Percentiles rank a stretch among this genome's conserved stretches.
Evolutionary conservation across 2,888 invertebrate genomes (phyloP).

Genomic region (Acronicta alni): DNA sequence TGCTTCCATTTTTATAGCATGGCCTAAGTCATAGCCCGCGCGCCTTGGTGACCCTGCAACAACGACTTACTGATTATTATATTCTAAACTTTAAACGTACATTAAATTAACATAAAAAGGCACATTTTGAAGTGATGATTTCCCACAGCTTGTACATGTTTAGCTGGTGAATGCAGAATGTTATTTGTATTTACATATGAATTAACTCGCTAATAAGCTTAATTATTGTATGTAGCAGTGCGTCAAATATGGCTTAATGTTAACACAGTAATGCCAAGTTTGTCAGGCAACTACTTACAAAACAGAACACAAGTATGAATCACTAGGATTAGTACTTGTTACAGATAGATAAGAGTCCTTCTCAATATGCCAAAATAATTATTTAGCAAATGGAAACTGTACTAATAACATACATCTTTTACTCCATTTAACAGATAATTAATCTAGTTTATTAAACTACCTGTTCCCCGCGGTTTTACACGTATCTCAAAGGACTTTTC

Average conservation of each 20-base stretch:
- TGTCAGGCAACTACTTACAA: constrained; percentile 63
- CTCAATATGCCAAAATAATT: constrained; percentile 11
- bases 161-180: constrained; percentile 54
- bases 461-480: too few species aligned
- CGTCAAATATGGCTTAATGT: constrained; percentile 71
- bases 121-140: constrained; percentile 77
- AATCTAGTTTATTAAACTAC: not conserved
- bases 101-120: constrained; percentile 54
- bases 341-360: constrained; percentile 45
- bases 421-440: not conserved
- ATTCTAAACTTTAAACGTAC: constrained; percentile 20
- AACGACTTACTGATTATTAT: constrained; percentile 58
- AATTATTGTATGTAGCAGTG: constrained; percentile 69
- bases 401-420: not conserved
- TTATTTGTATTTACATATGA: constrained; percentile 71
- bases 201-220: constrained; percentile 74
- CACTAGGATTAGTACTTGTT: constrained; percentile 58
- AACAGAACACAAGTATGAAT: constrained; percentile 60
- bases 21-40: constrained; percentile 82
- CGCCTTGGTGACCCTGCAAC: constrained; percentile 82
- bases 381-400: constrained; percentile 2
- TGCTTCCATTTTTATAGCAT: constrained; percentile 86
- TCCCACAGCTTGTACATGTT: constrained; percentile 82
- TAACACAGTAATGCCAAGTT: constrained; percentile 70
- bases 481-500: too few species aligned